A percentile compares a stretch with the other conserved stretches of the same genome.
phyloP scores from a whole-genome alignment of 1,140 invertebrate species.

The Drosophila subpulchrella region DNA sequence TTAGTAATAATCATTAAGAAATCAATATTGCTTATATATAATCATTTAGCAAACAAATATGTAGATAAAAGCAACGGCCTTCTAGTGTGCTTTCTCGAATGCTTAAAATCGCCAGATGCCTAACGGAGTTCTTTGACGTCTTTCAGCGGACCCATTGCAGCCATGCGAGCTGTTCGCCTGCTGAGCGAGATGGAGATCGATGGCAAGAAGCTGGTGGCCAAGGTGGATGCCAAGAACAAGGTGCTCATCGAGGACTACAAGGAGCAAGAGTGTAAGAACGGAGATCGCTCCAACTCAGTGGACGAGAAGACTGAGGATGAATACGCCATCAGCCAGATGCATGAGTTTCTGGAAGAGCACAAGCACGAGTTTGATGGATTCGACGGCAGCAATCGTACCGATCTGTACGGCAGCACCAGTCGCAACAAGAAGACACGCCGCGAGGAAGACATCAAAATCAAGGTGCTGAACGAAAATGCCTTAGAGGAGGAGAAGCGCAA shows the following conservation, averaged over 20 bases:
- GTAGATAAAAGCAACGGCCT: background rate
- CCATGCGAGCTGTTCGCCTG: conserved; percentile 95
- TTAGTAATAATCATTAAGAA: too few species aligned
- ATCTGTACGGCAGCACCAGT: conserved; percentile 59
- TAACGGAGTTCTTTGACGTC: background rate
- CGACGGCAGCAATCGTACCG: conserved; percentile 66
- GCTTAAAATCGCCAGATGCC: too few species aligned
- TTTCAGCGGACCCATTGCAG: conserved; percentile 96
- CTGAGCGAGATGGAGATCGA: conserved; percentile 97
- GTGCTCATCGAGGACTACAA: conserved; percentile 97
- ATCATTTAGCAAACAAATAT: too few species aligned
- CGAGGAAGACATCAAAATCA: conserved; percentile 85
- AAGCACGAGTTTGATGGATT: conserved; percentile 85
- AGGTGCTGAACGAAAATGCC: conserved; percentile 91
- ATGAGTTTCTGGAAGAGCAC: conserved; percentile 92
- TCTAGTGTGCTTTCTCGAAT: background rate
- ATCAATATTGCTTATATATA: too few species aligned
- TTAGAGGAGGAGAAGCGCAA: conserved; percentile 98
- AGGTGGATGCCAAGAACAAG: conserved; percentile 99
- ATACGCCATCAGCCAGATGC: conserved; percentile 90
- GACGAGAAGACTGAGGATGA: conserved; percentile 92
- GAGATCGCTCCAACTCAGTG: conserved; percentile 72
- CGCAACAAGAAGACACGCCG: conserved; percentile 69
- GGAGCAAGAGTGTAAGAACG: conserved; percentile 86
- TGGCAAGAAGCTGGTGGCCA: conserved; percentile 96